A percentile compares a stretch with the other conserved stretches of the same genome.
Evolutionary conservation across 1,140 invertebrate species (phyloP).

Genomic region (Drosophila ercepeae): DNA sequence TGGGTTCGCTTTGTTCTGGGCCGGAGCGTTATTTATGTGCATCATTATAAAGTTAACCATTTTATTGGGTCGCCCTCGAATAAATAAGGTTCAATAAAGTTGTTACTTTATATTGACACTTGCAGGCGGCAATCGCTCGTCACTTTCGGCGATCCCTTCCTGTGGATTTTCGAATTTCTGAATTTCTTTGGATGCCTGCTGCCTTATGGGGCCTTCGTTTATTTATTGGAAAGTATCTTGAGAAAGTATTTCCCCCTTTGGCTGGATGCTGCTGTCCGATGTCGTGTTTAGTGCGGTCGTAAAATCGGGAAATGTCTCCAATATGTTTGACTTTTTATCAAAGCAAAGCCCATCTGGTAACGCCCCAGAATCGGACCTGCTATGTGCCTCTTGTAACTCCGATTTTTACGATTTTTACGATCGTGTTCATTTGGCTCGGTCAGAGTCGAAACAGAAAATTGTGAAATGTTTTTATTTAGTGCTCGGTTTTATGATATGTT

Average conservation of each 20-base stretch:
- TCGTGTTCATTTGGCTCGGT: slow-evolving; percentile 59
- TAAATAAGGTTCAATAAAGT: slow-evolving; percentile 81
- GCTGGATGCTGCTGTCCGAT: slow-evolving; percentile 7
- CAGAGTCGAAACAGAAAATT: slow-evolving; percentile 22
- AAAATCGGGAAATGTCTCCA: slow-evolving; percentile 65
- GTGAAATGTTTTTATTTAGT: slow-evolving; percentile 57
- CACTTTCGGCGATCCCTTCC: slow-evolving; percentile 49
- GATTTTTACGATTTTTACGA: slow-evolving; percentile 69
- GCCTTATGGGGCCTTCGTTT: slow-evolving; percentile 11
- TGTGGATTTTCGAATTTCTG: slow-evolving; percentile 3
- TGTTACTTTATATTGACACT: slow-evolving; percentile 82
- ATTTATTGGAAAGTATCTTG: slow-evolving; percentile 71
- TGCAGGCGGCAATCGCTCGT: slow-evolving; percentile 81
- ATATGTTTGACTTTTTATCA: slow-evolving; percentile 61
- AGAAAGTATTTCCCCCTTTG: slow-evolving; percentile 62
- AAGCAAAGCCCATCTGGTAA: slow-evolving; percentile 42
- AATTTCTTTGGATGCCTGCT: slow-evolving; percentile 2
- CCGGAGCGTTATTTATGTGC: slow-evolving; percentile 67
- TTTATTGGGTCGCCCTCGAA: slow-evolving; percentile 81
- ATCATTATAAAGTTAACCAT: slow-evolving; percentile 80
- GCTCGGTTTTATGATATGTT: slow-evolving; percentile 44
- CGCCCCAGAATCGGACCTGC: slow-evolving; percentile 29
- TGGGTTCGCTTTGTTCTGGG: slow-evolving; percentile 35
- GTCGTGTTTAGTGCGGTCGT: slow-evolving; percentile 62
- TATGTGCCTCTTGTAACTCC: slow-evolving; percentile 19